phyloP scores from a whole-genome alignment of 2,888 invertebrate species.

The Yponomeuta sedellus region DNA sequence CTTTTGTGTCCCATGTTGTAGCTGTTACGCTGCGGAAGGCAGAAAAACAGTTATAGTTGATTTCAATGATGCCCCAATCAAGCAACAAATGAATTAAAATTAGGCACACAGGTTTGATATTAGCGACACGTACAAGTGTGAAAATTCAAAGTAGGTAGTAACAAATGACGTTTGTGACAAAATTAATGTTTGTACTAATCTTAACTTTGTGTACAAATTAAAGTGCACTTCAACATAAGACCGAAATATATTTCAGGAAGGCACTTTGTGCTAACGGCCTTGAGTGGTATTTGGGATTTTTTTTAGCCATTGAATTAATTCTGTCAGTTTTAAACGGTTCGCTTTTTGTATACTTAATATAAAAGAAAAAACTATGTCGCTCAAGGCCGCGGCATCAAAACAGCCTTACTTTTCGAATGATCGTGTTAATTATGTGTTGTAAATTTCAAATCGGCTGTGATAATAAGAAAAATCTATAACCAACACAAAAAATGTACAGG shows the following conservation, averaged over 20 bases:
- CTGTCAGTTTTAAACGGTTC: not conserved
- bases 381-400: not conserved
- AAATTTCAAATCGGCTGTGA: constrained; percentile 91
- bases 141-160: constrained; percentile 15
- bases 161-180: constrained; percentile 54
- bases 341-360: not conserved
- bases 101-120: not conserved
- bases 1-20: constrained; percentile 21
- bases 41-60: not conserved
- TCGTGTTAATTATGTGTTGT: constrained; percentile 70
- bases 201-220: constrained; percentile 73
- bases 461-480: constrained; percentile 73
- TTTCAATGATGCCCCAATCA: constrained; percentile 45
- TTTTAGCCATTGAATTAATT: not conserved
- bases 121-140: not conserved
- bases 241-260: constrained; percentile 34
- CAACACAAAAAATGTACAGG: constrained; percentile 82
- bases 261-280: not conserved
- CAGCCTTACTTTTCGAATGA: constrained; percentile 63
- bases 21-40: constrained; percentile 2
- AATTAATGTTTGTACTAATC: constrained; percentile 58
- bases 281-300: not conserved
- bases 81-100: constrained; percentile 37
- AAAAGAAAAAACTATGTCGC: not conserved
- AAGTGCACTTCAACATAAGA: constrained; percentile 72